Evolutionary conservation across 2,797 vertebrate species (phyloP), one percentile per base, ranked within the genome.

Genomic region (Erithacus rubecula): DNA sequence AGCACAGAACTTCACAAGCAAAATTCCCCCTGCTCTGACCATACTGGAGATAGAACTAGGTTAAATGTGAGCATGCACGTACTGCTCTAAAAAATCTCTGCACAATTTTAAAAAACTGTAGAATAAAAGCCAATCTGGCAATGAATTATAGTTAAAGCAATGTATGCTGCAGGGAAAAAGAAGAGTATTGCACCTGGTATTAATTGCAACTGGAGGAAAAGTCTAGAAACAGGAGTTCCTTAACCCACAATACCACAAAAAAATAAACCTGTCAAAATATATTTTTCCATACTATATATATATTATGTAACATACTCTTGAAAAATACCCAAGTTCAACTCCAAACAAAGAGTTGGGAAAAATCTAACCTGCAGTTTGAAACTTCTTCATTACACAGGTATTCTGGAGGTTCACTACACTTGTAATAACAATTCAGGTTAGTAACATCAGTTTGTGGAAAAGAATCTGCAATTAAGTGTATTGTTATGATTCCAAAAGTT

Each of bases 21-120:
- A 68, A 84, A 43, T 41, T 26, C 11, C 11, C 22, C 27, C 59
- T 1, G 0, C 7, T 76, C 65, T 5, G 7, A 47, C 11, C 30
- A 19, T 27, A 39, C 0, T 3, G 4, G 11, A 63, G 23, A 8
- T 10, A 7, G 37, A 87, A 63, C 6, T 62, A 78, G 18, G 11
- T 60, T 26, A 62, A 58, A 60, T 3, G 11, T 0, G 0, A 85
- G 3, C 9, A 65, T 34, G 12, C 12, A 37, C 1, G 2, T 8
- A 30, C 5, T 59, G 56, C 55, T 47, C 70, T 53, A 36, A 87
- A 81, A 68, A 32, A 14, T n/a, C 30, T 32, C 59, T 41, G 5
- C 36, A 72, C 9, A 72, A 34, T 49, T 55, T 55, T 16, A 62
- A 64, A 79, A 82, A 30, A 0, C 0, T 36, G 5, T 36, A 49